These are phyloP conservation scores for Zaprionus lachaisei DNA, from an alignment of 1,140 invertebrate species.

Conservation along the genomic window DNA sequence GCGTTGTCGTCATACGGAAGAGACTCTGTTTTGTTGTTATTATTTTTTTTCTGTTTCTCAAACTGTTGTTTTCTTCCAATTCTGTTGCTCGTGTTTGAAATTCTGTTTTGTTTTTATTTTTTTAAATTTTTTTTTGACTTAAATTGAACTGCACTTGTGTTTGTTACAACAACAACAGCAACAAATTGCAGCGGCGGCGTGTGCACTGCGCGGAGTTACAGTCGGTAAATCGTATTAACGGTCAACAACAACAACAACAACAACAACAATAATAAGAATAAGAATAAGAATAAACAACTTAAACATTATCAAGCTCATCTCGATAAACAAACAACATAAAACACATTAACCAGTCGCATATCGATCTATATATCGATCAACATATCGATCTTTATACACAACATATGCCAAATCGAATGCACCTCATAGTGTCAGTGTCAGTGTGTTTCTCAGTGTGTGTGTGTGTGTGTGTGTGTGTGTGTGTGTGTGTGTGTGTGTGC, in stretches of 20 bases:
- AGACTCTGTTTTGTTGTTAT: conserved; percentile 32
- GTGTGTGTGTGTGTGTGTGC: conserved; percentile 3
- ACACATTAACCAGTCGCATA: neutral
- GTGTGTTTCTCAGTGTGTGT: conserved; percentile 10
- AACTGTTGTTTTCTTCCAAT: conserved; percentile 9
- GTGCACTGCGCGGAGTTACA: neutral
- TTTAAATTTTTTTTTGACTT: neutral
- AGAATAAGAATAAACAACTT: neutral
- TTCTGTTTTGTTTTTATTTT: neutral
- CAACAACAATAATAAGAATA: neutral
- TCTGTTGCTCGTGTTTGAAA: conserved; percentile 16
- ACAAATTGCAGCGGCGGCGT: neutral
- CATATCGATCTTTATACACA: neutral
- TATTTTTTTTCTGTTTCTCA: conserved; percentile 20
- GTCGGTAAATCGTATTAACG: conserved; percentile 1
- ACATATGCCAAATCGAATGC: conserved; percentile 7
- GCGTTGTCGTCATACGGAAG: conserved; percentile 52
- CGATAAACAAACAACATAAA: conserved; percentile 1
- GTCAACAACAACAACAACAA: conserved; percentile 4
- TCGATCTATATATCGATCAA: neutral
- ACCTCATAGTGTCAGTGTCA: conserved; percentile 8
- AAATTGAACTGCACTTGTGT: neutral
- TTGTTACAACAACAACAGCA: neutral
- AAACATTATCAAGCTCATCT: conserved; percentile 1
- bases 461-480: conserved; percentile 22